phyloP scores from a whole-genome alignment of 2,797 vertebrate species.

The Microchirus variegatus region DNA sequence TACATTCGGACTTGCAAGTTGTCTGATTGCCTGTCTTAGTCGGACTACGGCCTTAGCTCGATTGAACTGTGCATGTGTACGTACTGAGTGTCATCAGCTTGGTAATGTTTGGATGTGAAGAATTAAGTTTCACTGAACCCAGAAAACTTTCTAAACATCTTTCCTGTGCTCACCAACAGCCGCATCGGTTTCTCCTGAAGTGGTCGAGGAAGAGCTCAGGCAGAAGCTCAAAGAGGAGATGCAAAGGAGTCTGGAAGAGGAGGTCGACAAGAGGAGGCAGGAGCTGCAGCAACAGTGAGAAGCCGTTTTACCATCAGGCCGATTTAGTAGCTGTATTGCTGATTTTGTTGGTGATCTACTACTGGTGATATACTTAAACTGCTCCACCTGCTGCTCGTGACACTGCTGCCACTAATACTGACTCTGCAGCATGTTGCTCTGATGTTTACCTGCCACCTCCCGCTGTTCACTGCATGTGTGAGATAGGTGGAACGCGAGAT shows the following conservation, averaged over 20 bases:
- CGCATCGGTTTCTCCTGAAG: conserved; percentile 30
- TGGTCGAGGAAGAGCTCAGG: conserved; percentile 67
- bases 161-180: conserved; percentile 22
- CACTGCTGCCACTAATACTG: too few species aligned
- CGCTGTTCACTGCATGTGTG: too few species aligned
- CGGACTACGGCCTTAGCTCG: too few species aligned
- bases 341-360: neutral
- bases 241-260: conserved; percentile 67
- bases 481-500: too few species aligned
- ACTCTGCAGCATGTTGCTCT: too few species aligned
- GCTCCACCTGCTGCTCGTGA: too few species aligned
- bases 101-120: neutral
- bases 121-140: neutral
- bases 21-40: too few species aligned
- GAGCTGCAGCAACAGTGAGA: conserved; percentile 74
- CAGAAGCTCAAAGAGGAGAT: conserved; percentile 70
- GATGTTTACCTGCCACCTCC: too few species aligned
- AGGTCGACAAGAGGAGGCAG: conserved; percentile 65
- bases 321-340: neutral
- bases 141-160: neutral
- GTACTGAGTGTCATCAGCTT: neutral
- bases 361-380: neutral
- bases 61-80: too few species aligned
- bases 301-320: neutral
- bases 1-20: too few species aligned